Conservation (phyloP, 2,113 vertebrate species). For the Crocuta crocuta region DNA sequence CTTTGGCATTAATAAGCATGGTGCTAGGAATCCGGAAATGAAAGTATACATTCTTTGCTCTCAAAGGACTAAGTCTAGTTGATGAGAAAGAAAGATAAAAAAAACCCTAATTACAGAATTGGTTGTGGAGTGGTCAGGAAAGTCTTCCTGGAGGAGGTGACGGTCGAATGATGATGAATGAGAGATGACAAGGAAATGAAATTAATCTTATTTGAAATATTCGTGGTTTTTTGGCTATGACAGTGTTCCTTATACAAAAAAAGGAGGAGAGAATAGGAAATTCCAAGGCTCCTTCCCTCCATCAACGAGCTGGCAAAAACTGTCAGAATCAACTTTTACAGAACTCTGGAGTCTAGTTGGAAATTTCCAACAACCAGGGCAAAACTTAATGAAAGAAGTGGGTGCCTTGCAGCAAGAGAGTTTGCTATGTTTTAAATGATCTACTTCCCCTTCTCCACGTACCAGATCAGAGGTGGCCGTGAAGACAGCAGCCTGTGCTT, state of each 20-base stretch:
- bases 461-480: background rate
- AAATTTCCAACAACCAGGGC: background rate
- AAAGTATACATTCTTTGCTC: background rate
- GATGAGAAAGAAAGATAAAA: slow-evolving; percentile 27
- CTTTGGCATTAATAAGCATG: slow-evolving; percentile 32
- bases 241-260: slow-evolving; percentile 18
- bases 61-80: slow-evolving; percentile 33
- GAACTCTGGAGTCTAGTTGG: slow-evolving; percentile 1
- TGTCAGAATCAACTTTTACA: background rate
- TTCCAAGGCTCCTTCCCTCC: background rate
- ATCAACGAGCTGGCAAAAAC: slow-evolving; percentile 40
- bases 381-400: background rate
- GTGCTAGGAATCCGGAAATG: background rate
- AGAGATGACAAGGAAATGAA: slow-evolving; percentile 18
- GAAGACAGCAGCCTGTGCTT: background rate
- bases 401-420: background rate
- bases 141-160: slow-evolving; percentile 20
- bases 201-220: slow-evolving; percentile 31
- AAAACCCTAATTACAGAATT: background rate
- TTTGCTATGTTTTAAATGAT: background rate
- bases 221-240: background rate
- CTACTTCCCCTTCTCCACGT: background rate
- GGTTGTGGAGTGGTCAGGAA: background rate
- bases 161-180: background rate
- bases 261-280: background rate